A percentile compares a stretch with the other conserved stretches of the same genome.
Conservation (phyloP, 2,113 vertebrate species). For the Phasianus colchicus region DNA sequence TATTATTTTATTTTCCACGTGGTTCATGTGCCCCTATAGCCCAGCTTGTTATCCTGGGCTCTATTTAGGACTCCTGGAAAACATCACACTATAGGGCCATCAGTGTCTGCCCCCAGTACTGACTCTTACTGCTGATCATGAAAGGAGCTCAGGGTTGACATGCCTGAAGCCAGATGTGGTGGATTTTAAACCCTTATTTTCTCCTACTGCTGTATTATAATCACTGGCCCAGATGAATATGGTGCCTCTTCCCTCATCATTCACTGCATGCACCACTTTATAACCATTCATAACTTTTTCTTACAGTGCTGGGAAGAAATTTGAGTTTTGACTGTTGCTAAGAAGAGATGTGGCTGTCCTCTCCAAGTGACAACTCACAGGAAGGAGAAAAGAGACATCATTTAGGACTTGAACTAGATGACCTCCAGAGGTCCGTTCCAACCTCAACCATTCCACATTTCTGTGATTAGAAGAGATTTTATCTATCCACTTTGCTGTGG, state of each 20-base stretch:
- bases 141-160: fast-evolving
- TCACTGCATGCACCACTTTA: background rate
- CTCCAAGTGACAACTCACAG: background rate
- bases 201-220: background rate
- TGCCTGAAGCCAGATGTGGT: background rate
- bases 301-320: background rate
- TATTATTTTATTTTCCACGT: background rate
- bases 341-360: background rate
- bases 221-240: background rate
- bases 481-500: background rate
- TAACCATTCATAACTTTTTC: background rate
- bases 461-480: background rate
- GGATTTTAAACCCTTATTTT: background rate
- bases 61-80: background rate
- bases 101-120: background rate
- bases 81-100: background rate
- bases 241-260: background rate
- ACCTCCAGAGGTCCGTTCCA: background rate
- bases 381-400: background rate
- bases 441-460: background rate
- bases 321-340: background rate
- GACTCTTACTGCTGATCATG: background rate
- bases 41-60: background rate
- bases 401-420: background rate
- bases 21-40: background rate